Base-by-base conservation (phyloP, 2,888 invertebrate species). In the Meta bourneti region DNA sequence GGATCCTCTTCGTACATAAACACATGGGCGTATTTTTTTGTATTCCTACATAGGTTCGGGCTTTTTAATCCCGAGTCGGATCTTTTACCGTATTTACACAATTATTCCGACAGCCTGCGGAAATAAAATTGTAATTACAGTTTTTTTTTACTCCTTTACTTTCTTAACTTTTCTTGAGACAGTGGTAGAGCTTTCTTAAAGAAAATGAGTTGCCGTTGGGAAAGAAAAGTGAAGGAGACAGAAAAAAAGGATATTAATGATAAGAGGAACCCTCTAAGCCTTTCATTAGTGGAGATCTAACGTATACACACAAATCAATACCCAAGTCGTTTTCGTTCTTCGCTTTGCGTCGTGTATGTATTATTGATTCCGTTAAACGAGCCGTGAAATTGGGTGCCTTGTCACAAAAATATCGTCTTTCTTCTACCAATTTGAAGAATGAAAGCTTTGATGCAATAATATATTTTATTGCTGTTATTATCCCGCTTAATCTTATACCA, bases 91-190 rank as follows among this genome's bases (percentile, higher is more conserved):
- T 84, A 84, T 84, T 84, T 84, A 83, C 74, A 84, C 83, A 85
- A 85, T 77, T 77, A 85, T 77, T 77, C 69, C 75, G 61, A 85
- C 75, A 77, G 75, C 49, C 69, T 34, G 49, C 48, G 69, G 74
- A 84, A 84, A 84, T 85, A 75, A 79, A 87, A 87, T 71, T 78
- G 79, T 87, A 87, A 87, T 87, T 87, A 87, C 70, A 79, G 52
- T n/a, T 19, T 75, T 71, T 52, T 49, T 52, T 54, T 78, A 16
- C 49, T 61, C 52, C 20, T 6, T 16, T 70, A 49, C 48, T 77
- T 8, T 78, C 13, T 86, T 34, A n/a, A 13, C 34, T 19, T 54
- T 54, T 52, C 19, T 6, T 49, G 70, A 51, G n/a, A 9, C 70
- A 69, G 61, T 34, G 69, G 49, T 20, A 19, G 82, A 51, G 20